Evolutionary conservation across 2,113 vertebrate species (phyloP), one percentile per base, ranked within the genome.

Genomic region (Gopherus flavomarginatus): DNA sequence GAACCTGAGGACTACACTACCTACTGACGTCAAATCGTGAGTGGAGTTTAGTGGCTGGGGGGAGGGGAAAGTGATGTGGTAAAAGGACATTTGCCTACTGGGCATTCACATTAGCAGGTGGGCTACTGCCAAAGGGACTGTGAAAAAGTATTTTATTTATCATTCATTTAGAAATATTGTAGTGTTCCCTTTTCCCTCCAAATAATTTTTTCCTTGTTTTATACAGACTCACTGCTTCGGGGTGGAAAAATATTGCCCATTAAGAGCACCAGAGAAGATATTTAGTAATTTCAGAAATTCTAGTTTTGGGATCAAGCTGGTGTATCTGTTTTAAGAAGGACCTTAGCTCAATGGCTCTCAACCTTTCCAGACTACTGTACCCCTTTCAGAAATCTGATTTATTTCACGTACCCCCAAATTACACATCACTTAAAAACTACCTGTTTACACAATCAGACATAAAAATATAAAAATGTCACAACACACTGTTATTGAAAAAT

Each of bases 11-110:
- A 87, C 87, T 89, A 81, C 82, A 3, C 4, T 85, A 11, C 78
- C 26, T 62, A 17, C 26, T 38, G 24, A 84, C 88, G 84, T 1
- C 4, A 85, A 13, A 79, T 8, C 11, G 11, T 3, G 21, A 44
- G 38, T 31, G 59, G 59, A 62, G 59, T 62, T 62, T 62, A 62
- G 6, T 62, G 24, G 79, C 2, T 56, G 8, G 13, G 56, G 86
- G 59, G 72, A 88, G 2, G 1, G 8, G 49, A 27, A 27, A 52
- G 49, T 81, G 50, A 22, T 53, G 38, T 6, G n/a, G 29, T 14
- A 31, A 50, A 29, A 31, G 42, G 29, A 4, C 6, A 3, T 1
- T 3, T n/a, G 77, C 53, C 3, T n/a, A 5, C 6, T 75, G 2
- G 9, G 65, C 82, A 1, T 82, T 93, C 90, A 21, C 26, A 57